Conservation (phyloP, 2,113 vertebrate species). For the Psittacus erithacus region DNA sequence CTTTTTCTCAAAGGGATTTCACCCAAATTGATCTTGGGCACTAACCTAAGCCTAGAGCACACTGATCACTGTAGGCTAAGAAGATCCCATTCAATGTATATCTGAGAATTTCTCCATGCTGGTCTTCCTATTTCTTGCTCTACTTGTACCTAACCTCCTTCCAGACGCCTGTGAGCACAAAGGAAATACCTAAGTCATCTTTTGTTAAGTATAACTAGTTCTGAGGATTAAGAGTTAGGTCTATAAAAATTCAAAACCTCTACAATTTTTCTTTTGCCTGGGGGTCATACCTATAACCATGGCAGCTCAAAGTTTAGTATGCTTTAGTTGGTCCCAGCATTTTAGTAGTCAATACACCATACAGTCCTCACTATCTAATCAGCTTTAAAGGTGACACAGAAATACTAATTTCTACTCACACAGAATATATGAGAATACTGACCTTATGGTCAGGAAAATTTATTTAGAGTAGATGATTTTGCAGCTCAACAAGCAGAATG, state of each 20-base stretch:
- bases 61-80: not conserved
- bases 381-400: not conserved
- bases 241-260: not conserved
- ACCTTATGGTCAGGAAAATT: not conserved
- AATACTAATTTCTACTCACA: not conserved
- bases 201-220: not conserved
- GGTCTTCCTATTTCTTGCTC: not conserved
- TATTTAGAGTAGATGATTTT: not conserved
- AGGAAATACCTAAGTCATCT: not conserved
- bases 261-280: not conserved
- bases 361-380: not conserved
- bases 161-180: not conserved
- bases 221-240: not conserved
- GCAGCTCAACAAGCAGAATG: not conserved
- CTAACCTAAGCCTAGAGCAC: not conserved
- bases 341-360: not conserved
- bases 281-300: not conserved
- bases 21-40: not conserved
- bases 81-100: not conserved
- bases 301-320: not conserved
- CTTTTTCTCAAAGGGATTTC: not conserved
- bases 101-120: not conserved
- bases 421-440: not conserved
- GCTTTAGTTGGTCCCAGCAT: not conserved
- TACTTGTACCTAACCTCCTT: not conserved